These are phyloP conservation scores for Catharus fuscescens DNA, from an alignment of 2,113 vertebrate genomes.

Conservation along the genomic window DNA sequence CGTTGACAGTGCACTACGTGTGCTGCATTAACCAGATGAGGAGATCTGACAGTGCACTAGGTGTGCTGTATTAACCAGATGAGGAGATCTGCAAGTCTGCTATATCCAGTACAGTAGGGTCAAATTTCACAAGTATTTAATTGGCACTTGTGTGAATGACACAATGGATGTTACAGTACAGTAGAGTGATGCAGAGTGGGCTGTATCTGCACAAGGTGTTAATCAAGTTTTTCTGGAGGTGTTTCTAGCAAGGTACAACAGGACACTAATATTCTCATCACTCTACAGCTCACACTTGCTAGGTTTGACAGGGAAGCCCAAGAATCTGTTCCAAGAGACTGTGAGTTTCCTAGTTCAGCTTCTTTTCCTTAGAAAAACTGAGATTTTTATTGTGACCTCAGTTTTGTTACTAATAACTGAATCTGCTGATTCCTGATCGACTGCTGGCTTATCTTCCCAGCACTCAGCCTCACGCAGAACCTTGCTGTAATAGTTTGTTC, in stretches of 20 bases:
- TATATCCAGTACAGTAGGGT: not conserved
- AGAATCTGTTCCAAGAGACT: not conserved
- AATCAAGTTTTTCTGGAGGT: not conserved
- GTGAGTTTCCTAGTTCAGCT: not conserved
- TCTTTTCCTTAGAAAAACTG: not conserved
- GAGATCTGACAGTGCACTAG: not conserved
- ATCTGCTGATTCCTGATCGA: not conserved
- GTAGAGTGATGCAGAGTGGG: not conserved
- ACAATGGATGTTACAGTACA: not conserved
- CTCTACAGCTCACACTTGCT: accelerated
- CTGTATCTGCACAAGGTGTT: not conserved
- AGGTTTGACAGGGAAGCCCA: not conserved
- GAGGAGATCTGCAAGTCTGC: not conserved
- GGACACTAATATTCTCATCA: not conserved
- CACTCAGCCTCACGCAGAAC: not conserved
- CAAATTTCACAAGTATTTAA: not conserved
- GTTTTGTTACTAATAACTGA: not conserved
- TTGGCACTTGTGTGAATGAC: not conserved
- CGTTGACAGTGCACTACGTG: not conserved
- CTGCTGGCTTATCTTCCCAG: not conserved
- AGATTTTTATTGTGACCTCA: not conserved
- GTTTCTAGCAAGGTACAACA: not conserved
- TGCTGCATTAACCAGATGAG: not conserved
- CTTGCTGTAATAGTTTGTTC: not conserved
- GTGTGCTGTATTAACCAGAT: not conserved